Evolutionary conservation across 2,888 invertebrate species (phyloP).

Genomic region (Abrostola triplasia): DNA sequence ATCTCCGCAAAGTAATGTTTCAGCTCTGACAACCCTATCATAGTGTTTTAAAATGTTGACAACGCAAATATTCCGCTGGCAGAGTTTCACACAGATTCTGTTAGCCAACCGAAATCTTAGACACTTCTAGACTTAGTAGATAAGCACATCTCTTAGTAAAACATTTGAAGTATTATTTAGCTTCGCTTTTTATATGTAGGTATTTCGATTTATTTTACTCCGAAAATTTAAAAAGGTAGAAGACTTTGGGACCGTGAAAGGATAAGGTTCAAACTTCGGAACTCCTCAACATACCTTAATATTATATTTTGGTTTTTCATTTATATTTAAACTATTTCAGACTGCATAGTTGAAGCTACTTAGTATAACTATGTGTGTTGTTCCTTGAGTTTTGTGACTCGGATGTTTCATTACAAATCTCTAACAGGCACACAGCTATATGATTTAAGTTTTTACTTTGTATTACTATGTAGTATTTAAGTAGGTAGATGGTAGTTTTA

Average conservation of each 20-base stretch:
- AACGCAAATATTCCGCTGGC: slow-evolving; percentile 42
- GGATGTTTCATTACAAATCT: too few relatives aligned
- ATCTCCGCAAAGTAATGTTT: slow-evolving; percentile 8
- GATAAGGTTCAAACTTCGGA: too few relatives aligned
- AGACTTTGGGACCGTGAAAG: too few relatives aligned
- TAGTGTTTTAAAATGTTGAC: slow-evolving; percentile 45
- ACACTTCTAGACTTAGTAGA: slow-evolving; percentile 3
- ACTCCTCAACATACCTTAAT: too few relatives aligned
- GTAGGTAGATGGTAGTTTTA: too few relatives aligned
- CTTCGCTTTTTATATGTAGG: too few relatives aligned
- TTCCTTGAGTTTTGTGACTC: too few relatives aligned
- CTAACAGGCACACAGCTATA: too few relatives aligned
- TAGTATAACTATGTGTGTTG: not conserved
- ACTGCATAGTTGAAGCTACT: not conserved
- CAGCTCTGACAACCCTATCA: slow-evolving; percentile 25
- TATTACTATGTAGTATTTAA: too few relatives aligned
- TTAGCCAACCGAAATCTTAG: slow-evolving; percentile 4
- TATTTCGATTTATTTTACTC: too few relatives aligned
- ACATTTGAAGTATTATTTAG: not conserved
- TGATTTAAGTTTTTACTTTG: too few relatives aligned
- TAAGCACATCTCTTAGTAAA: not conserved
- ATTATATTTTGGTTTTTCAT: not conserved
- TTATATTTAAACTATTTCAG: slow-evolving; percentile 15
- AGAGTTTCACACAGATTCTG: slow-evolving; percentile 9
- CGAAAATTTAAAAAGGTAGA: too few relatives aligned